Evolutionary conservation across 2,113 vertebrate genomes (phyloP).

Genomic region (Crotalus tigris): DNA sequence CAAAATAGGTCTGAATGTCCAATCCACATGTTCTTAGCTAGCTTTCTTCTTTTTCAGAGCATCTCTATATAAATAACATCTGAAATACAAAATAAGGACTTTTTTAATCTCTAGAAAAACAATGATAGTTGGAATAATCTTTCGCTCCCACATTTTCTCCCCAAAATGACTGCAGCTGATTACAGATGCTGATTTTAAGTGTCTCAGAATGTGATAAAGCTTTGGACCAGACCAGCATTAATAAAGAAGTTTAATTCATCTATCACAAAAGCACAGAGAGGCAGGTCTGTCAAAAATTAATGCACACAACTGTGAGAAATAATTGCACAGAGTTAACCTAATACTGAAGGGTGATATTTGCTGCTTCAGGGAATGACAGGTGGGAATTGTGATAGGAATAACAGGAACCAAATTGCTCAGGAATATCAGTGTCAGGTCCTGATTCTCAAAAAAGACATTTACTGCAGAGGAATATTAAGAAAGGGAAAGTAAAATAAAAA

Average conservation of each 20-base stretch:
- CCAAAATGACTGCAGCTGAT: neutral
- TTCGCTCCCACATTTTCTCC: neutral
- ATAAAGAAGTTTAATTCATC: neutral
- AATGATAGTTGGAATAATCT: neutral
- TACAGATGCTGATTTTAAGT: neutral
- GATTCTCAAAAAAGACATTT: neutral
- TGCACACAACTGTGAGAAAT: neutral
- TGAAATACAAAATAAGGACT: neutral
- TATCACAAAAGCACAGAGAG: neutral
- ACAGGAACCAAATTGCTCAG: neutral
- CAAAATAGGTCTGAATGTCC: neutral
- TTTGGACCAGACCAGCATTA: neutral
- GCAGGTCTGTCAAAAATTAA: neutral
- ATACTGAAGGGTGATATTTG: neutral
- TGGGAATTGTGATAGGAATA: neutral
- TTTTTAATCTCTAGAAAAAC: neutral
- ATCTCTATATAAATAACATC: neutral
- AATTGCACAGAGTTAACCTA: neutral
- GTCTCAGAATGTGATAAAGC: neutral
- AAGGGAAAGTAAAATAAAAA: neutral
- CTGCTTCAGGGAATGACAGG: neutral
- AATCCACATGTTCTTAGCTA: neutral
- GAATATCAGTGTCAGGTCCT: neutral
- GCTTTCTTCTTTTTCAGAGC: neutral
- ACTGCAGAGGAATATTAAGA: neutral